phyloP scores from a whole-genome alignment of 2,888 invertebrate genomes.

The Epinotia bilunana region DNA sequence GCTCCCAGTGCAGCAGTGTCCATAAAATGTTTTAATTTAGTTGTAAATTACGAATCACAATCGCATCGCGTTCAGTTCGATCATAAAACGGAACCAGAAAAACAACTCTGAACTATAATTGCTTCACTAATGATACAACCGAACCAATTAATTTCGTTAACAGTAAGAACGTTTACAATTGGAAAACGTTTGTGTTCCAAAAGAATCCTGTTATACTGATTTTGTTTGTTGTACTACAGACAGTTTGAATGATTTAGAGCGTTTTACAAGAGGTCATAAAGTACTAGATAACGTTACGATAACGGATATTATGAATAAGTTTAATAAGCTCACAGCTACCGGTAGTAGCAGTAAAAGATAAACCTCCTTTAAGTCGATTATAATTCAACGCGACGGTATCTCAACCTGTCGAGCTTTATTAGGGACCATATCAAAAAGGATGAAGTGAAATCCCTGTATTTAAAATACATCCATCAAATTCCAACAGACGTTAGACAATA shows the following conservation, averaged over 20 bases:
- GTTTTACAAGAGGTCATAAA: conserved; percentile 8
- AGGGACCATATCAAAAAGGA: conserved; percentile 54
- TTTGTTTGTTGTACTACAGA: conserved; percentile 9
- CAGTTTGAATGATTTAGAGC: conserved; percentile 17
- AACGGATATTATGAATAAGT: conserved; percentile 35
- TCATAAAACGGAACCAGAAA: conserved; percentile 44
- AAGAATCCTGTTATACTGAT: conserved; percentile 23
- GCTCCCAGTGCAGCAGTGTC: conserved; percentile 37
- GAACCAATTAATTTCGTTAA: conserved; percentile 42
- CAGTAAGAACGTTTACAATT: conserved; percentile 27
- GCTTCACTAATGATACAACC: conserved; percentile 43
- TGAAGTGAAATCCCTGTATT: conserved; percentile 56
- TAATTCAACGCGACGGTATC: conserved; percentile 43
- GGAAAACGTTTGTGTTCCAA: conserved; percentile 16
- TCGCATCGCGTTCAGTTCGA: conserved; percentile 37
- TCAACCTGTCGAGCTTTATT: conserved; percentile 49
- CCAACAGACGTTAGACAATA: conserved; percentile 70
- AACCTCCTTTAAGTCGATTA: conserved; percentile 43
- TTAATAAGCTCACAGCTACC: conserved; percentile 31
- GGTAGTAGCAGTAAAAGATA: conserved; percentile 38
- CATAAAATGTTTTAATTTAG: conserved; percentile 43
- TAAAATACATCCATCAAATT: conserved; percentile 76
- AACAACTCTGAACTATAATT: conserved; percentile 42
- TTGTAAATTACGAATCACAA: conserved; percentile 45
- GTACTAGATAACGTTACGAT: conserved; percentile 12